These are phyloP conservation scores for Apaloderma vittatum DNA, from an alignment of 2,113 vertebrate species.

Conservation along the genomic window DNA sequence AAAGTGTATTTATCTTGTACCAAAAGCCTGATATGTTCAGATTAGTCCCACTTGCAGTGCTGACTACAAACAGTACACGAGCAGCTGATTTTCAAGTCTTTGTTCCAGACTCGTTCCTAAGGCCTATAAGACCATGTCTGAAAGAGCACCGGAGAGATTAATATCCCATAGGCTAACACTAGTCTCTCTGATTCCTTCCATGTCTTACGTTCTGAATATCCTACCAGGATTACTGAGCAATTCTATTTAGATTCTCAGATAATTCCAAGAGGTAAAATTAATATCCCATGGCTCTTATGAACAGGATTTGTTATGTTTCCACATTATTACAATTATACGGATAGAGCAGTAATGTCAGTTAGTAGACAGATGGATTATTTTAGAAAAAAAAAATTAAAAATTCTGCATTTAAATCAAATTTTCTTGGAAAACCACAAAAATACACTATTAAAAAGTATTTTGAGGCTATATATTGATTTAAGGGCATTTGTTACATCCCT, in stretches of 20 bases:
- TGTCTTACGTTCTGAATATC: not conserved
- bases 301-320: not conserved
- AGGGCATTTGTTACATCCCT: not conserved
- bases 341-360: not conserved
- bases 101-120: not conserved
- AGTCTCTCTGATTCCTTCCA: not conserved
- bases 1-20: not conserved
- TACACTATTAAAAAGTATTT: not conserved
- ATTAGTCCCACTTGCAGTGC: not conserved
- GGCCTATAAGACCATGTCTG: rapidly evolving
- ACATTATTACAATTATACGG: not conserved
- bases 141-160: not conserved
- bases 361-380: not conserved
- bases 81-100: not conserved
- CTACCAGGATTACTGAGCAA: not conserved
- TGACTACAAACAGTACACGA: not conserved
- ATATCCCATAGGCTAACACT: rapidly evolving
- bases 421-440: not conserved
- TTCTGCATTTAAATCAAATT: not conserved
- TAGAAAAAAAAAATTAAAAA: not conserved
- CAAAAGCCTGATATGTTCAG: not conserved
- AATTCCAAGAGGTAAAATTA: not conserved
- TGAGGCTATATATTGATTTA: not conserved
- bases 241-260: not conserved
- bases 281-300: not conserved